Percentiles rank a stretch among this genome's conserved stretches.
Evolutionary conservation across 2,797 vertebrate genomes (phyloP).

Genomic region (Myotis pilosus): DNA sequence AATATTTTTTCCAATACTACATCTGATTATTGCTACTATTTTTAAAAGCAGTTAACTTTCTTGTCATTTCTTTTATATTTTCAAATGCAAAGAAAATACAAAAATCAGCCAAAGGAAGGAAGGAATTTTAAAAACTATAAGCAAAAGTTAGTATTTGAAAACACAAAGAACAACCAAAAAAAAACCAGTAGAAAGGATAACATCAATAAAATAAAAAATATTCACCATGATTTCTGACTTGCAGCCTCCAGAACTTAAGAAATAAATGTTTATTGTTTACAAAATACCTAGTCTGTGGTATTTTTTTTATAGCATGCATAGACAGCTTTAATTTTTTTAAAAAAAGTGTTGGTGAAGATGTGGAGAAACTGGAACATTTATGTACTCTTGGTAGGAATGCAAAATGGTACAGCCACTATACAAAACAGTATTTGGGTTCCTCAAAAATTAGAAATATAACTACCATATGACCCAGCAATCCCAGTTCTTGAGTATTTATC

Average conservation of each 20-base stretch:
- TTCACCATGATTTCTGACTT: neutral
- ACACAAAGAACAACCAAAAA: neutral
- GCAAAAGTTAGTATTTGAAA: neutral
- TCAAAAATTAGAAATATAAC: neutral
- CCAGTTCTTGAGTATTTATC: neutral
- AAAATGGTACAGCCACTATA: neutral
- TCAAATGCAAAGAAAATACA: conserved; percentile 20
- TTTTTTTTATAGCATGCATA: neutral
- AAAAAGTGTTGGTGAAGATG: neutral
- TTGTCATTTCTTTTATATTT: conserved; percentile 2
- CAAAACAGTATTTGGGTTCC: neutral
- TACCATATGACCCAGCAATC: neutral
- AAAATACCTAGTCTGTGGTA: neutral
- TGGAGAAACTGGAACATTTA: neutral
- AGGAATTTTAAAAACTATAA: neutral
- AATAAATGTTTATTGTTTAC: neutral
- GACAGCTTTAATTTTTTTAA: neutral
- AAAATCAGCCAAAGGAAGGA: neutral
- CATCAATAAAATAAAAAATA: neutral
- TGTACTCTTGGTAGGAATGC: neutral
- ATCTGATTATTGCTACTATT: neutral
- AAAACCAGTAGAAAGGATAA: neutral
- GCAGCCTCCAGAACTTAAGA: neutral
- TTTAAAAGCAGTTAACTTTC: conserved; percentile 30
- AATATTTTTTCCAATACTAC: conserved; percentile 1